Evolutionary conservation across 2,888 invertebrate species (phyloP).

Genomic region (Cynaeus angustus): DNA sequence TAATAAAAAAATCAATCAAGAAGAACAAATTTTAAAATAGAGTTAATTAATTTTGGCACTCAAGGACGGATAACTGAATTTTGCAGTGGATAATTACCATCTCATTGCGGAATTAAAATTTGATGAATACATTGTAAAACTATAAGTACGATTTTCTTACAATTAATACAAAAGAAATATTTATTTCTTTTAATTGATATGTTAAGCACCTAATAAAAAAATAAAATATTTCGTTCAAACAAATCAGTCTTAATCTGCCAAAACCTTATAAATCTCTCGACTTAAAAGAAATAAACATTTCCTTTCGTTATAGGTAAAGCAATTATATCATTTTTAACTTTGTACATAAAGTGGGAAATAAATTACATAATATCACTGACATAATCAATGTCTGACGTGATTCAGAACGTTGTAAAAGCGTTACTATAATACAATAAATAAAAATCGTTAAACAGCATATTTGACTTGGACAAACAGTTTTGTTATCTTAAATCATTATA

Average conservation of each 20-base stretch:
- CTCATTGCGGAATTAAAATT: constrained; percentile 41
- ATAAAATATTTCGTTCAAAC: constrained; percentile 34
- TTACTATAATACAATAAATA: constrained; percentile 4
- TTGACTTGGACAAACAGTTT: constrained; percentile 8
- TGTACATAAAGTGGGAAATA: constrained; percentile 43
- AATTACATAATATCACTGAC: constrained; percentile 47
- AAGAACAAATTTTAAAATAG: constrained; percentile 1
- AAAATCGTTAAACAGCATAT: constrained; percentile 9
- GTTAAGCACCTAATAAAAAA: constrained; percentile 44
- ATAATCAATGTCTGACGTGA: constrained; percentile 36
- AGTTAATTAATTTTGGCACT: constrained; percentile 57
- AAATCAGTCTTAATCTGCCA: constrained; percentile 49
- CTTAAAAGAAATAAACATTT: constrained; percentile 45
- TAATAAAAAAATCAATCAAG: constrained; percentile 7
- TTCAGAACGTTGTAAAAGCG: constrained; percentile 29
- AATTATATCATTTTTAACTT: constrained; percentile 10
- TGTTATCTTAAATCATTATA: constrained; percentile 23
- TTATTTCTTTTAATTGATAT: constrained; percentile 53
- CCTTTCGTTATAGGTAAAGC: constrained; percentile 6
- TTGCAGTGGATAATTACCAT: constrained; percentile 23
- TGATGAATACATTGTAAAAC: constrained; percentile 15
- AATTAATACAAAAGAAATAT: constrained; percentile 44
- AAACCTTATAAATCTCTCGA: constrained; percentile 9
- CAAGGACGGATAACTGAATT: constrained; percentile 53
- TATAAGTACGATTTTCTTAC: constrained; percentile 42